A percentile compares a stretch with the other conserved stretches of the same genome.
Conservation (phyloP, 2,113 vertebrate species). For the Chitala chitala region DNA sequence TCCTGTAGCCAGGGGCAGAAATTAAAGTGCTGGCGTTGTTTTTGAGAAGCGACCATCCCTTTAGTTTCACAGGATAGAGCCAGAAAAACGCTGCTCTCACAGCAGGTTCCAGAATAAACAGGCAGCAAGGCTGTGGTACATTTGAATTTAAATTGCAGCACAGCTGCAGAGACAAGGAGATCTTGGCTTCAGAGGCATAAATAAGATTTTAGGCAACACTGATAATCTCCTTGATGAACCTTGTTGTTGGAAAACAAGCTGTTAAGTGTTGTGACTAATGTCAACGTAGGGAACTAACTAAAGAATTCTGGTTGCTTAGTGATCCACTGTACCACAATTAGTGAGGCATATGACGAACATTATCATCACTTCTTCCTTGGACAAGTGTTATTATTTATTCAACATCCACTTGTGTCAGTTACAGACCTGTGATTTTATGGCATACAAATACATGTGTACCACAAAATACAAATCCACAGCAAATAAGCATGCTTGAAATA, state of each 20-base stretch:
- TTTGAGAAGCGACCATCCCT: not conserved
- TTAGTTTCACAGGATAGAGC: not conserved
- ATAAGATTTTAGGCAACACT: conserved; percentile 1
- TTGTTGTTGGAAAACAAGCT: not conserved
- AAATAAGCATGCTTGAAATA: no score
- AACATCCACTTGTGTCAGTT: not conserved
- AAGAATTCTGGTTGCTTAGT: not conserved
- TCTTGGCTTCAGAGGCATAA: not conserved
- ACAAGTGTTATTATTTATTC: not conserved
- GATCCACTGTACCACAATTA: not conserved
- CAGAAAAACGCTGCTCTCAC: not conserved
- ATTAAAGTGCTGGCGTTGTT: not conserved
- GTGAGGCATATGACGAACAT: not conserved
- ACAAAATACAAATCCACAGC: not conserved
- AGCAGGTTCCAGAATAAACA: not conserved
- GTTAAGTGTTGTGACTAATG: not conserved
- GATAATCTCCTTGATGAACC: not conserved
- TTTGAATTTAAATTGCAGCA: not conserved
- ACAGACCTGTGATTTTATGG: not conserved
- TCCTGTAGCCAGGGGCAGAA: not conserved
- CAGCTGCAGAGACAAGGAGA: not conserved
- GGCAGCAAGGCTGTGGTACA: not conserved
- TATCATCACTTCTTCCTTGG: not conserved
- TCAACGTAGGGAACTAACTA: not conserved
- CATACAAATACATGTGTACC: not conserved